Conservation (phyloP, 2,113 vertebrate genomes). For the Catagonus wagneri region DNA sequence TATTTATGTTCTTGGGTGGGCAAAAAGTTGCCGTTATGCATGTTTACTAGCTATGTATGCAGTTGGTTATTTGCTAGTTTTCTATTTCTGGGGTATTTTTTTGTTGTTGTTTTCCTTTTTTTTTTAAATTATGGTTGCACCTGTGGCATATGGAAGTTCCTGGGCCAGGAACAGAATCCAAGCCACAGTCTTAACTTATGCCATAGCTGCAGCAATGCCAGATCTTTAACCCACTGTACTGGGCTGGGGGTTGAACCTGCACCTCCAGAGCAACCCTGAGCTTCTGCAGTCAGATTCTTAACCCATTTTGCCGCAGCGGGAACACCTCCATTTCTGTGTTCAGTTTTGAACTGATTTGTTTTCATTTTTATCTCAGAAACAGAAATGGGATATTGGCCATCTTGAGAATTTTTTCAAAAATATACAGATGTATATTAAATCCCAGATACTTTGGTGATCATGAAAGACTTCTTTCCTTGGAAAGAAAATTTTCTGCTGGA, state of each 20-base stretch:
- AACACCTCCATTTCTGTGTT: constrained; percentile 46
- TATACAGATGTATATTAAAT: constrained; percentile 30
- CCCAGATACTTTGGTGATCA: neutral
- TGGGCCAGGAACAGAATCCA: too few relatives aligned
- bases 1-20: neutral
- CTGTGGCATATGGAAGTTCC: too few relatives aligned
- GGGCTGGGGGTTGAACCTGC: too few relatives aligned
- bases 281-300: too few relatives aligned
- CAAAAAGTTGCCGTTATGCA: neutral
- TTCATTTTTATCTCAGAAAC: constrained; percentile 27
- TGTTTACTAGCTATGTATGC: neutral
- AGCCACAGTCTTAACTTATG: too few relatives aligned
- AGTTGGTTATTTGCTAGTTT: constrained; percentile 2
- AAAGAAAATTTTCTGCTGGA: constrained; percentile 17
- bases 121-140: too few relatives aligned
- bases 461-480: neutral
- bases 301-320: too few relatives aligned
- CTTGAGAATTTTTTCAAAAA: constrained; percentile 54
- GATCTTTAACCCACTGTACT: too few relatives aligned
- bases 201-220: too few relatives aligned
- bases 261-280: too few relatives aligned
- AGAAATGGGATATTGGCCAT: neutral
- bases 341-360: constrained; percentile 56
- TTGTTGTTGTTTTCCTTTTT: too few relatives aligned
- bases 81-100: constrained; percentile 41